These are phyloP conservation scores for Erpobdella octoculata DNA, from an alignment of 2,888 invertebrate species.

Conservation along the genomic window DNA sequence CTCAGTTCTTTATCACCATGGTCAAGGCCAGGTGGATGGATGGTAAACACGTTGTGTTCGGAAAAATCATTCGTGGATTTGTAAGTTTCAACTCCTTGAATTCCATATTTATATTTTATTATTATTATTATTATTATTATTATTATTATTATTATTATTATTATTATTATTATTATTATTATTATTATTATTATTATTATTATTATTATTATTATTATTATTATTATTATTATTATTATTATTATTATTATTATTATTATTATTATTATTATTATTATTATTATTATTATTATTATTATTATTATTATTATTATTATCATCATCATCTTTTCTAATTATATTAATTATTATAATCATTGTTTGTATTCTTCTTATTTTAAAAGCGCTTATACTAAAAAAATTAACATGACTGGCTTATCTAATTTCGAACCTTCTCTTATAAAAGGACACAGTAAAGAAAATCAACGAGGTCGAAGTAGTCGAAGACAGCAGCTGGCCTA, in stretches of 20 bases:
- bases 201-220: not conserved
- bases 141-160: slow-evolving; percentile 5
- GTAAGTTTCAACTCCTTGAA: slow-evolving; percentile 40
- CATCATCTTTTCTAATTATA: not conserved
- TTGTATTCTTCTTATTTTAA: too few species aligned
- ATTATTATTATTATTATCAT: not conserved
- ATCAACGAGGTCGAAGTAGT: slow-evolving; percentile 44
- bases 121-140: not conserved
- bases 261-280: slow-evolving; percentile 1
- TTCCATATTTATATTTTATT: not conserved
- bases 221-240: not conserved
- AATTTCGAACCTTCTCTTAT: too few species aligned
- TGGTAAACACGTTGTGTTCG: slow-evolving; percentile 51
- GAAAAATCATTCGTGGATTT: slow-evolving; percentile 49
- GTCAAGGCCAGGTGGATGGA: slow-evolving; percentile 51
- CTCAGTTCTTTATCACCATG: slow-evolving; percentile 52
- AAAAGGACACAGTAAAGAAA: slow-evolving; percentile 38
- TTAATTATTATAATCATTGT: too few species aligned
- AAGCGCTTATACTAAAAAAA: too few species aligned
- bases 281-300: not conserved
- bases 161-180: slow-evolving; percentile 1
- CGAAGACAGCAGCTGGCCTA: slow-evolving; percentile 42
- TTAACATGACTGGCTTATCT: too few species aligned
- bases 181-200: not conserved
- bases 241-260: slow-evolving; percentile 5